Percentiles rank a stretch among this genome's conserved stretches.
Evolutionary conservation across 2,113 vertebrate species (phyloP).

Genomic region (Ochotona princeps): DNA sequence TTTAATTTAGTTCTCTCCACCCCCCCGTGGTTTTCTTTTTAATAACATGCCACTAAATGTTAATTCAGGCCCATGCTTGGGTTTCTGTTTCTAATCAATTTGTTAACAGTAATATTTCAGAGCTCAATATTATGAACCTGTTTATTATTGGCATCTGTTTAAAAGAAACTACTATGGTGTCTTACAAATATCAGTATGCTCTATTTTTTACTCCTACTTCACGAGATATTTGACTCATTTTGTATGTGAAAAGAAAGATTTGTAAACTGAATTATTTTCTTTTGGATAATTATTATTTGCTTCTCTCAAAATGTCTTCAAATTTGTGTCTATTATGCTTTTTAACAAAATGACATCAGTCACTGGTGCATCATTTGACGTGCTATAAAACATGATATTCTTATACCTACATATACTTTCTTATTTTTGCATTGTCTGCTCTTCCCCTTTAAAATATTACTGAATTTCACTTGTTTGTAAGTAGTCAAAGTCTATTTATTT

Average conservation of each 20-base stretch:
- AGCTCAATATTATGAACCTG: neutral
- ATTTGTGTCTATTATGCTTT: slow-evolving; percentile 12
- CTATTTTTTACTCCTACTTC: neutral
- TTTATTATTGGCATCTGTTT: neutral
- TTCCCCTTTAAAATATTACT: slow-evolving; percentile 34
- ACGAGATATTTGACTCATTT: neutral
- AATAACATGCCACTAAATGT: neutral
- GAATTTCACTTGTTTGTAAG: neutral
- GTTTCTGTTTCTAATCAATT: neutral
- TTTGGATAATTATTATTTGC: neutral
- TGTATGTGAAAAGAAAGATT: neutral
- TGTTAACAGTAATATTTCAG: neutral
- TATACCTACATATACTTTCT: neutral
- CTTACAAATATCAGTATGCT: neutral
- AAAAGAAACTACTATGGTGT: neutral
- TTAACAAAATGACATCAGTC: neutral
- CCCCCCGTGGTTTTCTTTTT: neutral
- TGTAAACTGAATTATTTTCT: neutral
- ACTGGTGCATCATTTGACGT: neutral
- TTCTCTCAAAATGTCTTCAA: neutral
- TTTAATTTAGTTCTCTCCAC: neutral
- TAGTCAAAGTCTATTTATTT: slow-evolving; percentile 24
- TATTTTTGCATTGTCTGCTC: neutral
- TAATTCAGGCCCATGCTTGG: neutral
- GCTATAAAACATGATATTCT: neutral